A percentile compares a stretch with the other conserved stretches of the same genome.
Evolutionary conservation across 1,140 invertebrate species (phyloP).

Genomic region (Euwallacea similis): DNA sequence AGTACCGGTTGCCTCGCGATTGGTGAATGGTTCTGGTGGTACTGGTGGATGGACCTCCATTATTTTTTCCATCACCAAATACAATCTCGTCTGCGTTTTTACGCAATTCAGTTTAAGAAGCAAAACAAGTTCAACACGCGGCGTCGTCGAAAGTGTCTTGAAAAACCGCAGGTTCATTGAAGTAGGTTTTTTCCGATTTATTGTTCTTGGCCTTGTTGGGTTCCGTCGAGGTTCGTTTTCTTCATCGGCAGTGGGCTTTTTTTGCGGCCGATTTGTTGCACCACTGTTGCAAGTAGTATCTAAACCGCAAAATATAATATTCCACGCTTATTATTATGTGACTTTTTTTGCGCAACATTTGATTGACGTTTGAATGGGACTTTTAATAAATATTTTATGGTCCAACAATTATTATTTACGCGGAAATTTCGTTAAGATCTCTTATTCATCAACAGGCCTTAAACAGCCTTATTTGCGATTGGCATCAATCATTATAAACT

Average conservation of each 20-base stretch:
- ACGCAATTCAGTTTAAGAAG: not conserved
- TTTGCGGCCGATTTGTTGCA: conserved; percentile 3
- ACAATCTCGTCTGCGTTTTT: not conserved
- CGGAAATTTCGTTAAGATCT: too few relatives aligned
- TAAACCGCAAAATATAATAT: not conserved
- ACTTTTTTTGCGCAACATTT: too few relatives aligned
- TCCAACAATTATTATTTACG: not conserved
- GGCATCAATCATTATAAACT: too few relatives aligned
- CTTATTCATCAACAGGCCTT: too few relatives aligned
- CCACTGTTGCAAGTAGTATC: not conserved
- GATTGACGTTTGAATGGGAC: too few relatives aligned
- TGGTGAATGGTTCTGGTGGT: not conserved
- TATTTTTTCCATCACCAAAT: not conserved
- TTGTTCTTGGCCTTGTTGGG: conserved; percentile 11
- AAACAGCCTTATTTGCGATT: too few relatives aligned
- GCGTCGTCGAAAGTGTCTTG: conserved; percentile 2
- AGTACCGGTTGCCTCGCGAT: not conserved
- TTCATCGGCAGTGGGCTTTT: not conserved
- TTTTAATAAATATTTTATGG: not conserved
- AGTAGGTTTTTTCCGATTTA: conserved; percentile 15
- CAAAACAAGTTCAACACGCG: conserved; percentile 19
- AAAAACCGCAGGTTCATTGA: conserved; percentile 18
- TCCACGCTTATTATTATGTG: not conserved
- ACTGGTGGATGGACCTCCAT: not conserved
- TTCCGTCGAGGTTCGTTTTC: not conserved